Evolutionary conservation across 2,113 vertebrate genomes (phyloP).

Genomic region (Eretmochelys imbricata): DNA sequence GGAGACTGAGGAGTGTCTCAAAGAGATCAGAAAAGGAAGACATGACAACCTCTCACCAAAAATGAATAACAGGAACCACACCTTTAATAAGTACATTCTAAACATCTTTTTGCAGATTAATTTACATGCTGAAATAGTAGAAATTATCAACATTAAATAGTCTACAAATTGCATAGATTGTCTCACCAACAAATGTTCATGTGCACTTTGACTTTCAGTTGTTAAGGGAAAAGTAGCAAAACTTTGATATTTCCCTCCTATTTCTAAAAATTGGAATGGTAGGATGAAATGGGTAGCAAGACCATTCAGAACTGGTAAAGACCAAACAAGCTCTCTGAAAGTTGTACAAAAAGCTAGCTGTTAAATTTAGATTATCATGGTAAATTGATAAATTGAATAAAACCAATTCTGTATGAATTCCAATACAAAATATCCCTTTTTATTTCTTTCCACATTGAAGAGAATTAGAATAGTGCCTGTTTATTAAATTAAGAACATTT

Average conservation of each 20-base stretch:
- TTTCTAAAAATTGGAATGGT: not conserved
- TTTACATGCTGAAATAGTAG: not conserved
- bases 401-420: not conserved
- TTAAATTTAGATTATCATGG: not conserved
- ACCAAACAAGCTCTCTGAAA: not conserved
- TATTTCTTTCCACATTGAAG: not conserved
- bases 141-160: not conserved
- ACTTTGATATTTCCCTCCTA: not conserved
- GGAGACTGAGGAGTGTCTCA: not conserved
- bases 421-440: rapidly evolving
- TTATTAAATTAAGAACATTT: not conserved
- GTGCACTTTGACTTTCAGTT: not conserved
- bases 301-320: not conserved
- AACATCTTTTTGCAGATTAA: not conserved
- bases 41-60: not conserved
- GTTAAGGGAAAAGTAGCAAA: not conserved
- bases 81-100: not conserved
- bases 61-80: not conserved
- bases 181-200: not conserved
- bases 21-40: no score
- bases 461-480: not conserved
- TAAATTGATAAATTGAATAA: not conserved
- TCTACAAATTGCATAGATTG: not conserved
- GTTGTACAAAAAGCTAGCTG: not conserved
- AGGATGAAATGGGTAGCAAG: not conserved